A percentile compares a stretch with the other conserved stretches of the same genome.
phyloP scores from a whole-genome alignment of 2,888 invertebrate species.

The Zhengitettix transpicula region DNA sequence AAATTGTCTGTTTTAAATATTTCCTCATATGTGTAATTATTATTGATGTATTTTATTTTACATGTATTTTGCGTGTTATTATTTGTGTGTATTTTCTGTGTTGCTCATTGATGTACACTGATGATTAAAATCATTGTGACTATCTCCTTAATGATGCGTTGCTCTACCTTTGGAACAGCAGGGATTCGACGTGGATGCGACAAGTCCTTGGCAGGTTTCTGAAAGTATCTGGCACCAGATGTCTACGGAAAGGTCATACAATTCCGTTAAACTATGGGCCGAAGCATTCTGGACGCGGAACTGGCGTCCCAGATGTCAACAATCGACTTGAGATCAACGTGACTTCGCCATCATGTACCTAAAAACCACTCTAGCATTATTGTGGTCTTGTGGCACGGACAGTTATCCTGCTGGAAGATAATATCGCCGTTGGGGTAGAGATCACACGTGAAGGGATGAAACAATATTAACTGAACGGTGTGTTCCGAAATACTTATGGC shows the following conservation, averaged over 20 bases:
- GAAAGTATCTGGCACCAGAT: too few relatives aligned
- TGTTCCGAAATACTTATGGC: too few relatives aligned
- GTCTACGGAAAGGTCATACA: neutral
- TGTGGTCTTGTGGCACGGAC: neutral
- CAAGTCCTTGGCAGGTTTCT: neutral
- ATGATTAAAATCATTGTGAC: neutral
- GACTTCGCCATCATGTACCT: too few relatives aligned
- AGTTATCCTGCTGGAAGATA: neutral
- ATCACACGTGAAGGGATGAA: neutral
- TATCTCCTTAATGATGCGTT: neutral
- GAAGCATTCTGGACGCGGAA: neutral
- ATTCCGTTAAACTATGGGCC: neutral
- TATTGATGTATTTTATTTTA: too few relatives aligned
- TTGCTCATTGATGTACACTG: too few relatives aligned
- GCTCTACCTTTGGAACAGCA: neutral
- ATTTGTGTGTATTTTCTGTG: too few relatives aligned
- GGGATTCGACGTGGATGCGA: neutral
- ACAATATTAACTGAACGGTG: too few relatives aligned
- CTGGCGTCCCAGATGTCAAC: neutral
- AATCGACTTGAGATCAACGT: neutral
- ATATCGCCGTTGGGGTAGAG: neutral
- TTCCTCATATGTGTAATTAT: too few relatives aligned
- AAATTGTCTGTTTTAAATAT: too few relatives aligned
- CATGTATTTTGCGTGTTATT: too few relatives aligned
- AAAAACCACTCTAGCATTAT: neutral